Evolutionary conservation across 2,797 vertebrate species (phyloP), one percentile per base, ranked within the genome.

Genomic region (Rhynchonycteris naso): DNA sequence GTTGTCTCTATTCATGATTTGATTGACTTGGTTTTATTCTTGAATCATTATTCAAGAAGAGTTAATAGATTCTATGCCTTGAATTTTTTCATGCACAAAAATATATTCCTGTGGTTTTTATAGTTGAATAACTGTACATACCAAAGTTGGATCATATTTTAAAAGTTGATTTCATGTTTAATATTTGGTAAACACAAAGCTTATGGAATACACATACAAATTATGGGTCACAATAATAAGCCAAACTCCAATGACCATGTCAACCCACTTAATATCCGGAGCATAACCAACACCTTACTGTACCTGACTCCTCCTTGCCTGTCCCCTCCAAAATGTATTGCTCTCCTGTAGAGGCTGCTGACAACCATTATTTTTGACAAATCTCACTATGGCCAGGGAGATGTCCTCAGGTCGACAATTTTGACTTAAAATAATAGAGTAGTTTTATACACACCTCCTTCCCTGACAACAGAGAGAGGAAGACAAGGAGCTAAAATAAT

Each of bases 101-200:
- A 43, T 47, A 72, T 43, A 22, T 28, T 1, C 26, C 28, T 59
- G 0, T 63, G 43, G 18, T 63, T 47, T 78, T 74, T 19, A 50
- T 43, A 69, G 9, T 30, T 94, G 47, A 74, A 83, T 87, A 78
- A 54, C 5, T 69, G 4, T 83, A 2, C 5, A 47, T 54, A 66
- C 54, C 7, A 61, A 50, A 72, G 38, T 76, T 83, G 3, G 13
- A 43, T 72, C 16, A 24, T 63, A 69, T 87, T 85, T 87, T 76
- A n/a, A 75, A 87, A 63, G 16, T 88, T 35, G 10, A 75, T 90
- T 94, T 91, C 2, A 72, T 86, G 79, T 94, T 72, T 83, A 50
- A 52, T 78, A 50, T 66, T 82, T 61, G 63, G 43, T 78, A 19
- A 81, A 69, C 58, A 35, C 3, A 92, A 87, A 69, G 56, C 1